A percentile compares a stretch with the other conserved stretches of the same genome.
Evolutionary conservation across 2,888 invertebrate genomes (phyloP).

Genomic region (Allolobophora icterica): DNA sequence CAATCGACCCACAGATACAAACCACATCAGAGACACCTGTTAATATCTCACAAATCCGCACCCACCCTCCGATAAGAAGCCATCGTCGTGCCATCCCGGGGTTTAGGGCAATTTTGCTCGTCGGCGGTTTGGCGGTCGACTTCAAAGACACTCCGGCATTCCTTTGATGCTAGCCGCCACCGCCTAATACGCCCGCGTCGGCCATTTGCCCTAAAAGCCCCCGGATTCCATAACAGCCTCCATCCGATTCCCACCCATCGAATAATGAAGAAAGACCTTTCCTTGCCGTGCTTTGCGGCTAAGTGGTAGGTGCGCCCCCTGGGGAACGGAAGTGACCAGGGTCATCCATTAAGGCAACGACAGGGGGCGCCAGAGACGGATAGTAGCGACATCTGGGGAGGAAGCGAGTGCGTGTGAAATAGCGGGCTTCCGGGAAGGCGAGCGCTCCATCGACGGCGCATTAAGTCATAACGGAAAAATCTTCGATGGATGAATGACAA

Average conservation of each 20-base stretch:
- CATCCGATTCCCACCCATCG: not conserved
- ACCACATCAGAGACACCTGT: not conserved
- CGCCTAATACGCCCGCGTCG: constrained; percentile 1
- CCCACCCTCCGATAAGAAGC: not conserved
- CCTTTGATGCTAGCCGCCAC: not conserved
- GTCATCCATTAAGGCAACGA: not conserved
- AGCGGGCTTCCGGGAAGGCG: not conserved
- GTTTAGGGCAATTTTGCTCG: not conserved
- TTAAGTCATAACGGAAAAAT: not conserved
- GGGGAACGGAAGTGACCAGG: not conserved
- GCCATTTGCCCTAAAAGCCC: not conserved
- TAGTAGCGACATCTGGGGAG: not conserved
- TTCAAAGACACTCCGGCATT: not conserved
- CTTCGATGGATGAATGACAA: not conserved
- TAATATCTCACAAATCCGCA: not conserved
- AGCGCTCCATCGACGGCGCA: not conserved
- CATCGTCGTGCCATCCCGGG: not conserved
- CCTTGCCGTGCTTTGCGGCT: not conserved
- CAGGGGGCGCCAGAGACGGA: not conserved
- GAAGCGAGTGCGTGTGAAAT: not conserved
- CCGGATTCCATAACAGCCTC: not conserved
- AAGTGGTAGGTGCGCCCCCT: not conserved
- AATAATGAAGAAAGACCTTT: not conserved
- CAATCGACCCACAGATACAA: not conserved
- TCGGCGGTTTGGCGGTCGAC: not conserved